Percentiles rank a stretch among this genome's conserved stretches.
phyloP scores from a whole-genome alignment of 2,113 vertebrate species.

The Limanda limanda region DNA sequence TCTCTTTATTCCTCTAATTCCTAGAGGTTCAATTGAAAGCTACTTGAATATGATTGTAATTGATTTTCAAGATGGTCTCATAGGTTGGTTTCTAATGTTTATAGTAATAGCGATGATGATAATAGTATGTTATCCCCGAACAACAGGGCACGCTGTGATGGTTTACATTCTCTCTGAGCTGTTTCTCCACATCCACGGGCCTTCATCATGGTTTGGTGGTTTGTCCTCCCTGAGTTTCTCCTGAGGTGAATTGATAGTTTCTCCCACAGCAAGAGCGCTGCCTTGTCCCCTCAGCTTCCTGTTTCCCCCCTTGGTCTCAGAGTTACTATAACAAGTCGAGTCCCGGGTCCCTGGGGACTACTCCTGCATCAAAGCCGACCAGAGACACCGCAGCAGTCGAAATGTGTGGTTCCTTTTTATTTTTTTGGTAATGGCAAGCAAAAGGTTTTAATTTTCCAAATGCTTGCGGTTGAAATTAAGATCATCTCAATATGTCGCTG shows the following conservation, averaged over 20 bases:
- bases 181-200: conserved; percentile 44
- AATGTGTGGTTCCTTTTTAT: conserved; percentile 72
- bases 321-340: conserved; percentile 62
- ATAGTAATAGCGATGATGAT: conserved; percentile 18
- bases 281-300: conserved; percentile 45
- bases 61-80: conserved; percentile 24
- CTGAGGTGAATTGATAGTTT: conserved; percentile 48
- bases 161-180: conserved; percentile 47
- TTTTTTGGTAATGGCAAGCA: conserved; percentile 68
- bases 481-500: conserved; percentile 81
- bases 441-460: conserved; percentile 84
- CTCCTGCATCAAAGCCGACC: conserved; percentile 77
- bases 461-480: conserved; percentile 81
- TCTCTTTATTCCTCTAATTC: conserved; percentile 20
- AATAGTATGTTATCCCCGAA: conserved; percentile 28
- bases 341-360: conserved; percentile 63
- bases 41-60: conserved; percentile 26
- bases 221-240: conserved; percentile 49
- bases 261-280: conserved; percentile 43
- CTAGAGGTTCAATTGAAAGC: conserved; percentile 10
- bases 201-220: conserved; percentile 66
- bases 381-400: conserved; percentile 70
- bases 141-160: conserved; percentile 35
- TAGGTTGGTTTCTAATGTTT: conserved; percentile 18
- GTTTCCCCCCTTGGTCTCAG: conserved; percentile 23